A percentile compares a stretch with the other conserved stretches of the same genome.
These are phyloP conservation scores for Atherix ibis DNA, from an alignment of 2,888 invertebrate genomes.

Conservation along the genomic window DNA sequence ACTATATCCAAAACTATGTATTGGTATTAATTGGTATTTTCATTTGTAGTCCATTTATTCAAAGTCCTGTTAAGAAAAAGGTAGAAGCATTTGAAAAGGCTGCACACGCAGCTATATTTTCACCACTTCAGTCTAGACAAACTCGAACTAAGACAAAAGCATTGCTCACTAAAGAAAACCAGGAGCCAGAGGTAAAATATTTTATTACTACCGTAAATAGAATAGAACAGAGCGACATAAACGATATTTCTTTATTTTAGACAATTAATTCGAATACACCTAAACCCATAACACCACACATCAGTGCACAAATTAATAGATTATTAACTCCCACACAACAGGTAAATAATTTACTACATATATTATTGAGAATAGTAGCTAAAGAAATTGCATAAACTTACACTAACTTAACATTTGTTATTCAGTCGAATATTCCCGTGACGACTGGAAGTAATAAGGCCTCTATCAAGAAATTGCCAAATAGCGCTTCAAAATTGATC, in stretches of 20 bases:
- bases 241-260: background rate
- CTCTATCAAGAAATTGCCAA: conserved; percentile 23
- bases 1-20: background rate
- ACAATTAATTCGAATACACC: background rate
- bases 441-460: no score
- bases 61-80: conserved; percentile 43
- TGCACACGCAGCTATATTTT: conserved; percentile 16
- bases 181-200: conserved; percentile 12
- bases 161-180: conserved; percentile 23
- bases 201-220: background rate
- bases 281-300: conserved; percentile 19
- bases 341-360: conserved; percentile 3
- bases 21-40: background rate
- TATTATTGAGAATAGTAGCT: background rate
- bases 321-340: conserved; percentile 27
- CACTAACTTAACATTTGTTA: conserved; percentile 1
- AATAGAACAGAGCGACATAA: background rate
- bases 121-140: conserved; percentile 12
- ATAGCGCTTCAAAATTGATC: conserved; percentile 24
- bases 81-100: conserved; percentile 43
- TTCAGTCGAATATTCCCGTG: conserved; percentile 9
- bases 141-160: conserved; percentile 14
- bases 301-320: conserved; percentile 20
- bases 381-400: background rate
- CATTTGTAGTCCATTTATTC: conserved; percentile 41